Evolutionary conservation across 1,140 invertebrate species (phyloP).

Genomic region (Drosophila varians): DNA sequence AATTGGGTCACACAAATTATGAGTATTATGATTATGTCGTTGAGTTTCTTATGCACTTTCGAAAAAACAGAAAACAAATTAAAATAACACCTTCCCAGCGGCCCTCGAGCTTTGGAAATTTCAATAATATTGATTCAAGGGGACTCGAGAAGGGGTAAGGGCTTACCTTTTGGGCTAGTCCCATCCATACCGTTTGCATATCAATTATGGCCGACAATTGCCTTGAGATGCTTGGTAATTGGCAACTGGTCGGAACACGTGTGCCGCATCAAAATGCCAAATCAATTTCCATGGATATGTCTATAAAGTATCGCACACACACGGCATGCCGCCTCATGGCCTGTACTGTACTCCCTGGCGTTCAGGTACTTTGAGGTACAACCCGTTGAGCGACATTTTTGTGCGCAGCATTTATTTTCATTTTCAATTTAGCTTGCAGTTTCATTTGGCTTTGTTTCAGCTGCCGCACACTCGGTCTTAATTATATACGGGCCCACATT

Average conservation of each 20-base stretch:
- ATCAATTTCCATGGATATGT: conserved; percentile 53
- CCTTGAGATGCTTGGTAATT: conserved; percentile 46
- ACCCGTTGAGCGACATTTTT: conserved; percentile 59
- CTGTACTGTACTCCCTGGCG: neutral
- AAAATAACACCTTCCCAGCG: conserved; percentile 25
- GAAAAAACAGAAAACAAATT: conserved; percentile 28
- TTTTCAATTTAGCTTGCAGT: conserved; percentile 45
- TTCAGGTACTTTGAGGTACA: conserved; percentile 8
- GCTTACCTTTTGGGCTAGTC: conserved; percentile 4
- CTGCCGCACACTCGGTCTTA: conserved; percentile 28
- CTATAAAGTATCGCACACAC: conserved; percentile 25
- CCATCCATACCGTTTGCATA: conserved; percentile 44
- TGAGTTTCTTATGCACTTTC: conserved; percentile 39
- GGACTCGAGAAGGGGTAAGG: neutral
- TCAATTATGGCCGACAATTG: conserved; percentile 51
- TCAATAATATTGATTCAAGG: conserved; percentile 5
- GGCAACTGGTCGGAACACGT: conserved; percentile 38
- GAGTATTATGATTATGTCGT: conserved; percentile 46
- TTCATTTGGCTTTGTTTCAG: conserved; percentile 32
- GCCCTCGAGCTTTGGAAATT: conserved; percentile 46
- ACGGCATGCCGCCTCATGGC: neutral
- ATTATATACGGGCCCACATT: conserved; percentile 58
- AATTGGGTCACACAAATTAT: conserved; percentile 66
- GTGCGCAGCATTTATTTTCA: conserved; percentile 28
- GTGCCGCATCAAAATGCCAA: conserved; percentile 59